Percentiles rank a stretch among this genome's conserved stretches.
Conservation (phyloP, 2,113 vertebrate species). For the Phylloscopus whistleri region DNA sequence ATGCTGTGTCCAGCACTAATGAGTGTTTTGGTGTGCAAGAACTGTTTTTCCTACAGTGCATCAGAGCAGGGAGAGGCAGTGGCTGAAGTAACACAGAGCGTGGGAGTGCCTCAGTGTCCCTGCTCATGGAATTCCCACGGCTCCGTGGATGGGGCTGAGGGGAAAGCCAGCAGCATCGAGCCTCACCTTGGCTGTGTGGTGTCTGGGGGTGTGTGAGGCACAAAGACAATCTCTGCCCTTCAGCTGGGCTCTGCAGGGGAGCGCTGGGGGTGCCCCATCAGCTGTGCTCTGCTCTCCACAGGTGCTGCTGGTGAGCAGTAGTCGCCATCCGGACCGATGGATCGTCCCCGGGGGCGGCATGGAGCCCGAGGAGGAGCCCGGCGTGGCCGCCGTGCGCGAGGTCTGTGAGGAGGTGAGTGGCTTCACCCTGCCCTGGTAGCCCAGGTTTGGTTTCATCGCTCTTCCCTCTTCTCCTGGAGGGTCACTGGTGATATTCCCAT, state of each 20-base stretch:
- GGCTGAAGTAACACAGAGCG: background rate
- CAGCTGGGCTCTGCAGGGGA: background rate
- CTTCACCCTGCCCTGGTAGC: fast-evolving
- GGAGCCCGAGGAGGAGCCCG: constrained; percentile 96
- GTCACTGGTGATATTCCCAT: background rate
- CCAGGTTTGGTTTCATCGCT: fast-evolving
- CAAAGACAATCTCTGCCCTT: background rate
- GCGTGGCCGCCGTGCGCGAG: constrained; percentile 89
- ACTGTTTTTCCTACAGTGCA: fast-evolving
- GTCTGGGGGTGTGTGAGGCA: background rate
- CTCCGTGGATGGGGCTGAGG: background rate
- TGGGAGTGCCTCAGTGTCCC: background rate
- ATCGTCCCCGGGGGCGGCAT: constrained; percentile 97
- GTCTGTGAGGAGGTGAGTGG: constrained; percentile 92
- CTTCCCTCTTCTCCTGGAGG: background rate
- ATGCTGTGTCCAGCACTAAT: background rate
- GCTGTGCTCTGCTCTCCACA: constrained; percentile 43
- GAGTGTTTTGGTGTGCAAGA: background rate
- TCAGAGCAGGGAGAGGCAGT: background rate
- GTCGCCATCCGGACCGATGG: constrained; percentile 96
- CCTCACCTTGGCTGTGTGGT: fast-evolving
- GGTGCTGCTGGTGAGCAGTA: constrained; percentile 97
- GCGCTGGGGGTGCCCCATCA: fast-evolving
- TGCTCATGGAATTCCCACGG: background rate
- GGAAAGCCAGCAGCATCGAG: background rate